A percentile compares a stretch with the other conserved stretches of the same genome.
Evolutionary conservation across 1,140 invertebrate species (phyloP).

Genomic region (Meteorus sp.): DNA sequence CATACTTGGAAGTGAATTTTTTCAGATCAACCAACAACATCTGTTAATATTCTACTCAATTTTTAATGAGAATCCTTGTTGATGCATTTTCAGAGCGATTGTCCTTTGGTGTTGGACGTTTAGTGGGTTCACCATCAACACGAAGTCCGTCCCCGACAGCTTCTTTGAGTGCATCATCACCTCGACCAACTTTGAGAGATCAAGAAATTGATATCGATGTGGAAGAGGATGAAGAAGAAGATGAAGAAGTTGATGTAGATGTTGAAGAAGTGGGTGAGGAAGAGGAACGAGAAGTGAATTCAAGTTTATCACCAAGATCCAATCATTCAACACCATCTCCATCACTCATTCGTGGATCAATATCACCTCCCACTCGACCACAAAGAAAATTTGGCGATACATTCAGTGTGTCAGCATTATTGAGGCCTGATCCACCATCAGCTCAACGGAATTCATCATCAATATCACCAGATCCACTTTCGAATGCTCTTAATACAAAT

Average conservation of each 20-base stretch:
- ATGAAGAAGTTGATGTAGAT: slow-evolving; percentile 42
- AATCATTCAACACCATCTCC: slow-evolving; percentile 47
- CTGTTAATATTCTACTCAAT: background rate
- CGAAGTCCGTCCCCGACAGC: slow-evolving; percentile 53
- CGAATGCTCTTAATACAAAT: background rate
- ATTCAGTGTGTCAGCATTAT: slow-evolving; percentile 76
- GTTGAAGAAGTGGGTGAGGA: slow-evolving; percentile 56
- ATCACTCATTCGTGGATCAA: slow-evolving; percentile 24
- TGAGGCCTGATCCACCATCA: slow-evolving; percentile 73
- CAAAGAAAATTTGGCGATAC: slow-evolving; percentile 71
- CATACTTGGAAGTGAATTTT: no score
- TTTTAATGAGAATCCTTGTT: background rate
- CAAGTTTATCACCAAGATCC: slow-evolving; percentile 46
- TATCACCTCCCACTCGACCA: slow-evolving; percentile 49
- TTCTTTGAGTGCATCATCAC: slow-evolving; percentile 40
- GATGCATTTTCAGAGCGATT: slow-evolving; percentile 43
- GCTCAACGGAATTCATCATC: slow-evolving; percentile 45
- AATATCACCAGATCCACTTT: slow-evolving; percentile 40
- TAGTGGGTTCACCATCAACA: slow-evolving; percentile 53
- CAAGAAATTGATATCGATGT: slow-evolving; percentile 53
- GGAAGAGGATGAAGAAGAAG: slow-evolving; percentile 44
- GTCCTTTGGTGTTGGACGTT: slow-evolving; percentile 54
- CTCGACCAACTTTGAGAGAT: slow-evolving; percentile 41
- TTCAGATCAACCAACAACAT: background rate
- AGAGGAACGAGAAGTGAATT: slow-evolving; percentile 48